phyloP scores from a whole-genome alignment of 2,797 vertebrate species.

The Coreius guichenoti region DNA sequence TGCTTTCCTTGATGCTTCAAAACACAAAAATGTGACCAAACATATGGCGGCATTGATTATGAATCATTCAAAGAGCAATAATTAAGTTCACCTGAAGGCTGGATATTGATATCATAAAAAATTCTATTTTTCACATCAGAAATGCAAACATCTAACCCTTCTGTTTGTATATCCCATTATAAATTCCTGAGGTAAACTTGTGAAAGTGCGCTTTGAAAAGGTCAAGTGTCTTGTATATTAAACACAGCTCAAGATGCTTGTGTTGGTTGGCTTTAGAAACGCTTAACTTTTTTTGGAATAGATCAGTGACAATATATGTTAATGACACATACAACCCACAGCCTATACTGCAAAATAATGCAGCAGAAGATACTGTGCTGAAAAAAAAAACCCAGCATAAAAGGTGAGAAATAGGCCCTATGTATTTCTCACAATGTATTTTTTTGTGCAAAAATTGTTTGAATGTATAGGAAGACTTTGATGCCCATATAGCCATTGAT shows the following conservation, averaged over 20 bases:
- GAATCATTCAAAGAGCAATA: background rate
- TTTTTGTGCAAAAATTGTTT: background rate
- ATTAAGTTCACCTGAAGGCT: background rate
- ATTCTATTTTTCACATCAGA: background rate
- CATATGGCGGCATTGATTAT: background rate
- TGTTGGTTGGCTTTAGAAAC: background rate
- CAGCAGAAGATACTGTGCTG: background rate
- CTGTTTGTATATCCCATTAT: conserved; percentile 24
- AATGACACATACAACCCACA: background rate
- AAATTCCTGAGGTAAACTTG: conserved; percentile 13
- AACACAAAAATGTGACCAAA: background rate
- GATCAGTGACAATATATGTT: conserved; percentile 6
- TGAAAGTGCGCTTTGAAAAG: conserved; percentile 18
- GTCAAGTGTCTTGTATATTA: conserved; percentile 7
- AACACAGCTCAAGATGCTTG: background rate
- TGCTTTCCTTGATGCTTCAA: background rate
- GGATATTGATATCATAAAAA: background rate
- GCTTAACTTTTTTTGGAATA: background rate
- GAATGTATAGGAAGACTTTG: background rate
- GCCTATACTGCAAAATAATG: background rate
- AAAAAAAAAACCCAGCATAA: background rate
- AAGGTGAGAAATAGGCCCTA: background rate
- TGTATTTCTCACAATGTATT: background rate
- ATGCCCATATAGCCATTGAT: background rate
- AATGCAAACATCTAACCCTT: background rate